A percentile compares a stretch with the other conserved stretches of the same genome.
Evolutionary conservation across 2,888 invertebrate species (phyloP).

Genomic region (Alcis repandata): DNA sequence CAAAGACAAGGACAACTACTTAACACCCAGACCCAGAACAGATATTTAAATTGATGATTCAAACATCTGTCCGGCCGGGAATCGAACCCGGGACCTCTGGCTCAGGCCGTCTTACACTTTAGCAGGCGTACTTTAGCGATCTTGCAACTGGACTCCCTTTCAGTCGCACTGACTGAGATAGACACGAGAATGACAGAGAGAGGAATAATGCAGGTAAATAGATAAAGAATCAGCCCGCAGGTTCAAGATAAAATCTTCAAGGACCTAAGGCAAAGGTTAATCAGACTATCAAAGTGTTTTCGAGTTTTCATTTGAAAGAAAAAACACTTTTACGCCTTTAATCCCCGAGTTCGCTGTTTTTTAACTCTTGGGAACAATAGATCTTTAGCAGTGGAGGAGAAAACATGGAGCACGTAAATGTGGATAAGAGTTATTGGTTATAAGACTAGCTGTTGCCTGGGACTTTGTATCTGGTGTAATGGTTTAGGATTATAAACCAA

Average conservation of each 20-base stretch:
- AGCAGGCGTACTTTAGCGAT: too few relatives aligned
- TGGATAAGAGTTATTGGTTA: conserved; percentile 12
- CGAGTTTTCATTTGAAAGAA: conserved; percentile 7
- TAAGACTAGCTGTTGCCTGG: too few relatives aligned
- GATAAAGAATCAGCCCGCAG: not conserved
- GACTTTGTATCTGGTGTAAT: too few relatives aligned
- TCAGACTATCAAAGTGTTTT: conserved; percentile 18
- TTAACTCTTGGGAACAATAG: conserved; percentile 27
- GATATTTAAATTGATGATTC: too few relatives aligned
- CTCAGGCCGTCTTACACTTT: too few relatives aligned
- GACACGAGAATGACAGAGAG: not conserved
- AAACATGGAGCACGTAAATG: not conserved
- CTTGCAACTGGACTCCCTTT: too few relatives aligned
- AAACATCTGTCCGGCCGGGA: too few relatives aligned
- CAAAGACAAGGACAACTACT: too few relatives aligned
- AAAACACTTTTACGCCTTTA: conserved; percentile 24
- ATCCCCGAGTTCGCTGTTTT: conserved; percentile 15
- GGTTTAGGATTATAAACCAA: too few relatives aligned
- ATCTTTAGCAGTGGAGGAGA: not conserved
- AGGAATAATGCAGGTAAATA: not conserved
- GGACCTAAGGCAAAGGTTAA: not conserved
- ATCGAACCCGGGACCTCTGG: too few relatives aligned
- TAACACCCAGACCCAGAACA: too few relatives aligned
- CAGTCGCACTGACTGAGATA: not conserved
- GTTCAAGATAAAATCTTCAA: conserved; percentile 5